Percentiles rank a stretch among this genome's conserved stretches.
These are phyloP conservation scores for Heliconius hermathena DNA, from an alignment of 1,140 invertebrate species.

Conservation along the genomic window DNA sequence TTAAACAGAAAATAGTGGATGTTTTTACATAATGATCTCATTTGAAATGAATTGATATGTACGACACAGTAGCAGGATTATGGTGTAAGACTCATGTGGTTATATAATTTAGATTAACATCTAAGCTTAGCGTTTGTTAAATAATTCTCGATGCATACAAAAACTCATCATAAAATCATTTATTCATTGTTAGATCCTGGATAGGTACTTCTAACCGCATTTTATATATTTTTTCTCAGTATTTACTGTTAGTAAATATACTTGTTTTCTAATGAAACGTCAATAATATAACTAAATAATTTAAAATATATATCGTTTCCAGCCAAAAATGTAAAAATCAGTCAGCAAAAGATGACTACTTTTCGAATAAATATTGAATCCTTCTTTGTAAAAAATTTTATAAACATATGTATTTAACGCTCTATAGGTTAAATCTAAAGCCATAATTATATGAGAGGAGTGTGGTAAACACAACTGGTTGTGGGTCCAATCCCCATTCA, in stretches of 20 bases:
- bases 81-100: background rate
- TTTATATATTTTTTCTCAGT: background rate
- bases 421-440: too few species aligned
- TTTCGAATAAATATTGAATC: too few species aligned
- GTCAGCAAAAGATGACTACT: too few species aligned
- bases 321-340: too few species aligned
- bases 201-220: background rate
- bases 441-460: too few species aligned
- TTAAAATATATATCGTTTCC: too few species aligned
- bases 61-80: background rate
- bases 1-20: background rate
- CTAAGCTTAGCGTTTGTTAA: conserved; percentile 18
- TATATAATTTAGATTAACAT: background rate
- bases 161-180: background rate
- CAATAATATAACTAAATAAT: too few species aligned
- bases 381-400: too few species aligned
- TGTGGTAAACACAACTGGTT: too few species aligned
- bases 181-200: background rate
- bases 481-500: too few species aligned
- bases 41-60: background rate
- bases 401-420: too few species aligned
- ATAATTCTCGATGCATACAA: conserved; percentile 17
- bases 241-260: background rate
- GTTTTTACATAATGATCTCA: conserved; percentile 8
- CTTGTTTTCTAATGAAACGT: too few species aligned